These are phyloP conservation scores for Cryptus armator DNA, from an alignment of 2,888 invertebrate species.

Conservation along the genomic window DNA sequence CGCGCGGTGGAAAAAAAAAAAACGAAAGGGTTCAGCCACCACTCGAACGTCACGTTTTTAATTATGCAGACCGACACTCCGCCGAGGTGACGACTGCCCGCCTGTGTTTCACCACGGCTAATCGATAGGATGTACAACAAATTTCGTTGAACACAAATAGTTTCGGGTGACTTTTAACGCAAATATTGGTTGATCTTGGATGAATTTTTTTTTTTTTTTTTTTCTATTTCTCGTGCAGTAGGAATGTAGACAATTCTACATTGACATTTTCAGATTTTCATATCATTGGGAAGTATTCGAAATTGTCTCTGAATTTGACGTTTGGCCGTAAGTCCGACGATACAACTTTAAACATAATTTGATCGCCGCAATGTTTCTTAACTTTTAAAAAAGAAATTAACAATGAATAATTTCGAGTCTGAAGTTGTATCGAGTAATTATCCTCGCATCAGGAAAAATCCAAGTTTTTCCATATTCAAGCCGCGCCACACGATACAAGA, in stretches of 20 bases:
- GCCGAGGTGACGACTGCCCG: constrained; percentile 44
- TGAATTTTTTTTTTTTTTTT: not conserved
- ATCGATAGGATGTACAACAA: constrained; percentile 52
- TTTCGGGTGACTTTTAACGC: not conserved
- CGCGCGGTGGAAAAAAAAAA: constrained; percentile 64
- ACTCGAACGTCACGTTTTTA: constrained; percentile 80
- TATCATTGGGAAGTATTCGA: no score
- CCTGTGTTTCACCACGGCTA: constrained; percentile 71
- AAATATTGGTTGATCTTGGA: not conserved
- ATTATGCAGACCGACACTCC: constrained; percentile 70
- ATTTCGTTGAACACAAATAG: constrained; percentile 27
- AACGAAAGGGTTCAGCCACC: constrained; percentile 73
- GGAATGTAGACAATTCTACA: no score
- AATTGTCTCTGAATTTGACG: no score
- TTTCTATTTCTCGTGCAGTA: not conserved
- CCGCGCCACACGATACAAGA: not conserved
- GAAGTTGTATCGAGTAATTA: not conserved
- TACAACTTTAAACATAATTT: no score
- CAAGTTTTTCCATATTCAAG: not conserved
- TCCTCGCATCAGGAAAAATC: not conserved
- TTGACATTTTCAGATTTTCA: no score
- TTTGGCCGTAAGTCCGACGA: no score
- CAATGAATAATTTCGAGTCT: not conserved
- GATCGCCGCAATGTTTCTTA: not conserved
- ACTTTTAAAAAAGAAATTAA: not conserved